Percentiles rank a stretch among this genome's conserved stretches.
Conservation (phyloP, 2,113 vertebrate species). For the Hippopotamus amphibius region DNA sequence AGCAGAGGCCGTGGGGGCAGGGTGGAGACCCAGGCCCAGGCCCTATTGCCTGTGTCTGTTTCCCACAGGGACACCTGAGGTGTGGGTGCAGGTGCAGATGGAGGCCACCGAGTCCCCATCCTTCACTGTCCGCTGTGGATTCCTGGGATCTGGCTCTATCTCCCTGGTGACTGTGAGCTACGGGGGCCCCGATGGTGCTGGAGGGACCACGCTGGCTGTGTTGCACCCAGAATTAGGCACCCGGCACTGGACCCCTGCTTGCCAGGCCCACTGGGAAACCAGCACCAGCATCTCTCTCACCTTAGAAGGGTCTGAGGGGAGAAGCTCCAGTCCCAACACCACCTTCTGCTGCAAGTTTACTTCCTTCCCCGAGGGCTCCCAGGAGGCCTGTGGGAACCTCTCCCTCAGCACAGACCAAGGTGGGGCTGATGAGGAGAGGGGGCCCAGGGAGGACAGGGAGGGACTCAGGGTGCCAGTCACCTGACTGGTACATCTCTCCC, state of each 20-base stretch:
- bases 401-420: constrained; percentile 46
- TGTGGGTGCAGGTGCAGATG: constrained; percentile 70
- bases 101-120: background rate
- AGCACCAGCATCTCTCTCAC: constrained; percentile 52
- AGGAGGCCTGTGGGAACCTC: constrained; percentile 39
- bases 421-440: background rate
- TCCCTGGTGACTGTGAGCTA: constrained; percentile 69
- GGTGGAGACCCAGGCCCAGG: background rate
- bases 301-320: background rate
- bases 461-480: rapidly evolving
- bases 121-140: constrained; percentile 63
- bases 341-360: constrained; percentile 75
- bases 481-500: background rate
- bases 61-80: constrained; percentile 34
- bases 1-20: rapidly evolving
- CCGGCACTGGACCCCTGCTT: background rate
- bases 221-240: constrained; percentile 49
- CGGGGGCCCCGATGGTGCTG: background rate
- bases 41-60: background rate
- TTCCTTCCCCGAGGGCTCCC: constrained; percentile 68
- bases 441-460: background rate
- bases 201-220: constrained; percentile 54
- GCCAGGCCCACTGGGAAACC: constrained; percentile 61
- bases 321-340: background rate
- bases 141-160: constrained; percentile 55